phyloP scores from a whole-genome alignment of 2,113 vertebrate species.

The Xenopus tropicalis region DNA sequence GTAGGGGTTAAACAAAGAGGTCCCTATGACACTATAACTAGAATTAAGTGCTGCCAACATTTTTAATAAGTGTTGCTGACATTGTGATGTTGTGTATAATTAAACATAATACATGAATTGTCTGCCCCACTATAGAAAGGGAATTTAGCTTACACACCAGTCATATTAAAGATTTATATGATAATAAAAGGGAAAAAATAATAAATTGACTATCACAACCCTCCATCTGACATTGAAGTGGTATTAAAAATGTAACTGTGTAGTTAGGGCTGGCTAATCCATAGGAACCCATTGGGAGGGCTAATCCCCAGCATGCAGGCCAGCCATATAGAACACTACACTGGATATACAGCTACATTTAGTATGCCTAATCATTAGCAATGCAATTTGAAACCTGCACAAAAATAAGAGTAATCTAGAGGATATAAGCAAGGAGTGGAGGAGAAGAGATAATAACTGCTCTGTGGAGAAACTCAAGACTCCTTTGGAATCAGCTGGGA shows the following conservation, averaged over 20 bases:
- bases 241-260: conserved; percentile 57
- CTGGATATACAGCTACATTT: conserved; percentile 49
- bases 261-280: conserved; percentile 6
- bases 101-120: too few species aligned
- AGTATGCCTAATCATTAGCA: conserved; percentile 43
- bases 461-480: conserved; percentile 35
- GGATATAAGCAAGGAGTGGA: conserved; percentile 48
- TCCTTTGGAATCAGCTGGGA: conserved; percentile 46
- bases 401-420: conserved; percentile 49
- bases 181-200: conserved; percentile 13
- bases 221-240: conserved; percentile 53
- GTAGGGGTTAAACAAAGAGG: too few species aligned
- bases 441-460: conserved; percentile 44
- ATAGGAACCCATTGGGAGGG: too few species aligned
- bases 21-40: too few species aligned
- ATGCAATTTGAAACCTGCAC: conserved; percentile 46
- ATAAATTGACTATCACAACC: conserved; percentile 51
- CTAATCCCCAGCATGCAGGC: too few species aligned
- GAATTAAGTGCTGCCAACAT: too few species aligned
- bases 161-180: too few species aligned
- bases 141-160: too few species aligned
- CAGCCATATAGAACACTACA: conserved; percentile 35
- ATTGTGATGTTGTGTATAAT: too few species aligned
- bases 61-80: too few species aligned
- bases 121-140: too few species aligned